Conservation (phyloP, 1,140 invertebrate species). For the Conopomorpha cramerella region DNA sequence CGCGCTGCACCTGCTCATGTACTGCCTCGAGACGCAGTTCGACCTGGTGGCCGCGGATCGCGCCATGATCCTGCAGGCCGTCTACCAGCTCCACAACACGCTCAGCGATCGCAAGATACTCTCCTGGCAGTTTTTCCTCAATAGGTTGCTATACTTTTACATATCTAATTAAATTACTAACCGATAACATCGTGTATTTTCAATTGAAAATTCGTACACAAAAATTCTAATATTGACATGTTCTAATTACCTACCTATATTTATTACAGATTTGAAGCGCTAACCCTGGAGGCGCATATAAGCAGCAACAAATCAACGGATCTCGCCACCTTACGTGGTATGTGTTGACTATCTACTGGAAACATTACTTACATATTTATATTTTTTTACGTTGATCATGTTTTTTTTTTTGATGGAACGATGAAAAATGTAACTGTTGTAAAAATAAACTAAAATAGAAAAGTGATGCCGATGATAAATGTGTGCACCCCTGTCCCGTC, state of each 20-base stretch:
- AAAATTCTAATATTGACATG: too few relatives aligned
- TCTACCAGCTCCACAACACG: slow-evolving; percentile 94
- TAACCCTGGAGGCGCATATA: slow-evolving; percentile 95
- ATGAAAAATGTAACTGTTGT: too few relatives aligned
- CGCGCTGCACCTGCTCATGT: slow-evolving; percentile 75
- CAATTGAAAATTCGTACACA: too few relatives aligned
- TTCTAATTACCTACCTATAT: too few relatives aligned
- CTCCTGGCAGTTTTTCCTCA: slow-evolving; percentile 97
- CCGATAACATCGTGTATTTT: too few relatives aligned
- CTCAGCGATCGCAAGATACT: slow-evolving; percentile 89
- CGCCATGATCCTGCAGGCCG: slow-evolving; percentile 94
- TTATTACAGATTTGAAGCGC: slow-evolving; percentile 94
- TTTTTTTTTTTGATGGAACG: slow-evolving; percentile 1
- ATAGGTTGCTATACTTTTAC: too few relatives aligned
- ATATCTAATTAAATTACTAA: too few relatives aligned
- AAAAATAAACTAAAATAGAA: too few relatives aligned
- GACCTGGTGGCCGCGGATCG: slow-evolving; percentile 94
- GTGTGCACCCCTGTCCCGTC: too few relatives aligned
- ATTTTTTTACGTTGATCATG: slow-evolving; percentile 2
- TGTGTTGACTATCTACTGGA: too few relatives aligned
- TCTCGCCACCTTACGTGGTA: slow-evolving; percentile 82
- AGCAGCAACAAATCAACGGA: slow-evolving; percentile 83
- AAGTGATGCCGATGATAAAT: too few relatives aligned
- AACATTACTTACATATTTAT: too few relatives aligned
- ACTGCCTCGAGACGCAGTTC: slow-evolving; percentile 91